A percentile compares a stretch with the other conserved stretches of the same genome.
These are phyloP conservation scores for Saturnia japonica DNA, from an alignment of 2,888 invertebrate species.

Conservation along the genomic window DNA sequence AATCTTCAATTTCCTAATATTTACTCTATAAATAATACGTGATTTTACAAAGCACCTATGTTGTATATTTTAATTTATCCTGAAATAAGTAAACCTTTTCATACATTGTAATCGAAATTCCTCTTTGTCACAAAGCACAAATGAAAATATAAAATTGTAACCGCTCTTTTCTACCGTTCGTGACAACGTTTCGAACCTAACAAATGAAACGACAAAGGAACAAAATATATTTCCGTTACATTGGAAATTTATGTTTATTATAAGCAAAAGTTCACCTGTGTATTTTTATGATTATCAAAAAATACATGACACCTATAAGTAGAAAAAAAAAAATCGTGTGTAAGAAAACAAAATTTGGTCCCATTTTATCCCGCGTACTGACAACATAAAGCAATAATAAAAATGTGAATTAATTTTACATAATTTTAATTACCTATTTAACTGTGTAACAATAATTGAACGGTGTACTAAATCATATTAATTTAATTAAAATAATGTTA, in stretches of 20 bases:
- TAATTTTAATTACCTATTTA: no score
- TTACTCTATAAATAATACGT: no score
- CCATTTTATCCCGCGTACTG: no score
- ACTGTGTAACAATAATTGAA: no score
- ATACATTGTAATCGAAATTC: not conserved
- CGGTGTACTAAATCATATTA: no score
- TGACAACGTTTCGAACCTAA: conserved; percentile 4
- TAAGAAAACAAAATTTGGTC: no score
- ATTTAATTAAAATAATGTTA: no score
- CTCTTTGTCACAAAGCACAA: conserved; percentile 12
- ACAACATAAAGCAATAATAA: no score
- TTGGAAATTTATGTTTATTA: not conserved
- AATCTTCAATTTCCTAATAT: no score
- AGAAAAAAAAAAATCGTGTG: no score
- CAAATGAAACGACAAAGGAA: conserved; percentile 4
- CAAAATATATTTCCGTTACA: conserved; percentile 4
- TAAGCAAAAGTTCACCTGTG: not conserved
- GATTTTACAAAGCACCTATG: not conserved
- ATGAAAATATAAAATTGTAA: conserved; percentile 11
- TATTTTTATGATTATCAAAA: not conserved
- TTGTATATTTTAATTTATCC: not conserved
- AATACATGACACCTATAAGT: not conserved
- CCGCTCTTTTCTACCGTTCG: not conserved
- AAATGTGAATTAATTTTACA: no score
- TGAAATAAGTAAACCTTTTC: not conserved